Evolutionary conservation across 2,888 invertebrate genomes (phyloP).

Genomic region (Ochropleura plecta): DNA sequence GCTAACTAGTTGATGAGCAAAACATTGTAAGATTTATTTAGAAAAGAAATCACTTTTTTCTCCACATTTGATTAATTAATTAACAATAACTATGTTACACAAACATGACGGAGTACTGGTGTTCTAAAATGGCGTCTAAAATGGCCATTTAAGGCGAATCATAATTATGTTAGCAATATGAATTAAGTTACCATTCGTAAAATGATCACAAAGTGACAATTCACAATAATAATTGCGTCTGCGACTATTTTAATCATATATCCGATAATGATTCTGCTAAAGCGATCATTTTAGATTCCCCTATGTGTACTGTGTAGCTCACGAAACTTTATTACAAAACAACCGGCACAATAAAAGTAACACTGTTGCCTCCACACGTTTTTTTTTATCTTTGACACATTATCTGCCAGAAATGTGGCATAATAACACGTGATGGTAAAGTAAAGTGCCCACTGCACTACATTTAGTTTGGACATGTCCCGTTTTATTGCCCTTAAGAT

Average conservation of each 20-base stretch:
- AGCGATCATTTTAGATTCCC: no score
- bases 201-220: no score
- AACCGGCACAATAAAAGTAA: slow-evolving; percentile 14
- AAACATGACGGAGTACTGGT: not conserved
- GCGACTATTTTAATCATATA: no score
- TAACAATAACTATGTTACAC: not conserved
- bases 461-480: slow-evolving; percentile 22
- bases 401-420: slow-evolving; percentile 31
- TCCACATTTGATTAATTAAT: not conserved
- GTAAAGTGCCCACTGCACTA: slow-evolving; percentile 6
- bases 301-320: no score
- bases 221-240: no score
- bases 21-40: not conserved
- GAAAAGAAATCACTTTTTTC: not conserved
- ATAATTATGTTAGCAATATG: no score
- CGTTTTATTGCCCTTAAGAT: slow-evolving; percentile 38
- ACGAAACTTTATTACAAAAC: slow-evolving; percentile 11
- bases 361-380: slow-evolving; percentile 19
- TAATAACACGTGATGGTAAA: slow-evolving; percentile 31
- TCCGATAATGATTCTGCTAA: no score
- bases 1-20: not conserved
- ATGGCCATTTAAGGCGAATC: no score
- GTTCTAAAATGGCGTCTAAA: no score
- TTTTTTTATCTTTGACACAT: slow-evolving; percentile 37
- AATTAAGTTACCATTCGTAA: no score